Evolutionary conservation across 2,888 invertebrate genomes (phyloP).

Genomic region (Dicyrtoma fusca): DNA sequence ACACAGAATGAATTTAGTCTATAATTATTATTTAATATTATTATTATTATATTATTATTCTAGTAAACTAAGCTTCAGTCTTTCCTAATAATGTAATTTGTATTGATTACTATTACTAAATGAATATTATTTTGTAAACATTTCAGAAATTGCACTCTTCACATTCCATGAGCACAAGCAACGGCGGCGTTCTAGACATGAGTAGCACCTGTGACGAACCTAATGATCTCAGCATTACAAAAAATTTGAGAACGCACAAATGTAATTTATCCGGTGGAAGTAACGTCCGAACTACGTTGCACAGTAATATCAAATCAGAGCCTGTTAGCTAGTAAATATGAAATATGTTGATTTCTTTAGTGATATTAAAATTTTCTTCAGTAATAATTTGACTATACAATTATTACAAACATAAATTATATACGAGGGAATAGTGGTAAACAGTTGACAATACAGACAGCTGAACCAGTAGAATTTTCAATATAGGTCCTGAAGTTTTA

Average conservation of each 20-base stretch:
- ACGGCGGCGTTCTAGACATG: conserved; percentile 30
- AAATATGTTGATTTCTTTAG: neutral
- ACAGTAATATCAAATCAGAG: conserved; percentile 34
- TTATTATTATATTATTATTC: neutral
- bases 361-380: neutral
- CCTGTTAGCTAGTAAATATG: conserved; percentile 30
- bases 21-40: neutral
- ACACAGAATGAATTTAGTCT: neutral
- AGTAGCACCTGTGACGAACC: conserved; percentile 28
- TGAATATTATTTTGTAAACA: neutral
- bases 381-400: neutral
- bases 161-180: conserved; percentile 5
- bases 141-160: conserved; percentile 13
- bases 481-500: neutral
- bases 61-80: too few relatives aligned
- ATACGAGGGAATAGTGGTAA: neutral
- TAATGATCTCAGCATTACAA: conserved; percentile 34
- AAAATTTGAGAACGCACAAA: conserved; percentile 21
- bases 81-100: too few relatives aligned
- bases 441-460: neutral
- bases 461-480: neutral
- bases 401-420: neutral
- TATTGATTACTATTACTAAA: too few relatives aligned
- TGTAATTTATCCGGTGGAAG: conserved; percentile 18
- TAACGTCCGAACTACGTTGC: conserved; percentile 4